These are phyloP conservation scores for Miltochrista miniata DNA, from an alignment of 2,888 invertebrate species.

Conservation along the genomic window DNA sequence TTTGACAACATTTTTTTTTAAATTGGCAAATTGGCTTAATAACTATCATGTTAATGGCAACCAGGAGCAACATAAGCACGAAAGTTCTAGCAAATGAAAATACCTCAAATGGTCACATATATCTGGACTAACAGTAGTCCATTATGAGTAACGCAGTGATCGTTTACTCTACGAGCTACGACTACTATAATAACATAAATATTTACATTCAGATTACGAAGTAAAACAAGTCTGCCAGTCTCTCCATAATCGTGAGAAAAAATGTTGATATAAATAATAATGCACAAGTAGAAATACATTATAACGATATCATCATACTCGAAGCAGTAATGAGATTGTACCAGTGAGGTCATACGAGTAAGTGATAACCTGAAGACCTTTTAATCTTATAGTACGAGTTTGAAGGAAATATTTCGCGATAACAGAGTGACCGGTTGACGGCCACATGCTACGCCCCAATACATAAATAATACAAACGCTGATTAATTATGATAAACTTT, in stretches of 20 bases:
- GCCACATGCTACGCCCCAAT: neutral
- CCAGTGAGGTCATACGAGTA: constrained; percentile 5
- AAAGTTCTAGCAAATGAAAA: too few species aligned
- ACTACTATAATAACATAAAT: neutral
- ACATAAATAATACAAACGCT: too few species aligned
- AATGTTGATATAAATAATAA: neutral
- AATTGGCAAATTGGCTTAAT: too few species aligned
- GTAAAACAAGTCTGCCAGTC: neutral
- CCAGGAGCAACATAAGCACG: too few species aligned
- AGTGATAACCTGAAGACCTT: constrained; percentile 3
- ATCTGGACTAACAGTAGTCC: too few species aligned
- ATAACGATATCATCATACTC: constrained; percentile 2
- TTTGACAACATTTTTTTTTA: too few species aligned
- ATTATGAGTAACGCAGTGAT: too few species aligned
- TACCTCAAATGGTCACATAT: too few species aligned
- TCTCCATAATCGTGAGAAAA: constrained; percentile 1
- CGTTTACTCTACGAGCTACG: too few species aligned
- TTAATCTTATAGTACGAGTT: constrained; percentile 1
- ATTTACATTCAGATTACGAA: neutral
- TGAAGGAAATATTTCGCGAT: neutral
- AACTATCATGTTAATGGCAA: too few species aligned
- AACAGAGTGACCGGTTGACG: neutral
- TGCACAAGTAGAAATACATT: constrained; percentile 1
- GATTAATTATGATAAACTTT: too few species aligned
- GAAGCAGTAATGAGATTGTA: neutral